Evolutionary conservation across 2,888 invertebrate species (phyloP), one percentile per base, ranked within the genome.

Genomic region (Phalera bucephala): DNA sequence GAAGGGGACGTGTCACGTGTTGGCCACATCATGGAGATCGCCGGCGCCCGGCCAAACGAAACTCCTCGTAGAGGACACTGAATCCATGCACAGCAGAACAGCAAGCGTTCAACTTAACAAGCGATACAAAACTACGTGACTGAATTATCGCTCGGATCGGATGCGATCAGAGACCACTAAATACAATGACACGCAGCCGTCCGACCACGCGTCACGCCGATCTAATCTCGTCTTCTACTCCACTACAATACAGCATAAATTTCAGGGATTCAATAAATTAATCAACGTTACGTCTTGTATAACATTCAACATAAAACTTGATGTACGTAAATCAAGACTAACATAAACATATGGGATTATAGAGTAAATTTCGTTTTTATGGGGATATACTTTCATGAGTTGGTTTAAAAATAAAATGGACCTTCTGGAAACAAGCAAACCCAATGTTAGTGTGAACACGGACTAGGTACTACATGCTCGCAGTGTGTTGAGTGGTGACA

Each of bases 1-100:
- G 27, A 3, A n/a, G 3, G 12, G 14, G 27, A 27, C 14, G 27
- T 9, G 9, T 27, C 12, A 12, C 9, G 25, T 25, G 7, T 6
- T 12, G 12, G 8, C 11, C 12, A 7, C 25, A 13, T 12, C 3
- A 7, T 10, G 13, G 15, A 28, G 15, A 1, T 28, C 42, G 38
- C 45, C 47, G 51, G 52, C 54, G 43, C 36, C 33, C 44, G 36
- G 44, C 49, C 49, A n/a, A 43, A 48, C 36, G 44, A 46, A 31
- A 33, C 39, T 25, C 37, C 44, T 36, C 33, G 35, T 22, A 19
- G 21, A 36, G 28, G 39, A 61, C 64, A 59, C 59, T 43, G 54
- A 49, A 50, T 57, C 59, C 75, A 72, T 72, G 75, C 74, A 67
- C 45, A 60, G 58, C 51, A 52, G 59, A 47, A 49, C 57, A 55